Percentiles rank a stretch among this genome's conserved stretches.
Evolutionary conservation across 2,113 vertebrate species (phyloP).

Genomic region (Antigone vipio): DNA sequence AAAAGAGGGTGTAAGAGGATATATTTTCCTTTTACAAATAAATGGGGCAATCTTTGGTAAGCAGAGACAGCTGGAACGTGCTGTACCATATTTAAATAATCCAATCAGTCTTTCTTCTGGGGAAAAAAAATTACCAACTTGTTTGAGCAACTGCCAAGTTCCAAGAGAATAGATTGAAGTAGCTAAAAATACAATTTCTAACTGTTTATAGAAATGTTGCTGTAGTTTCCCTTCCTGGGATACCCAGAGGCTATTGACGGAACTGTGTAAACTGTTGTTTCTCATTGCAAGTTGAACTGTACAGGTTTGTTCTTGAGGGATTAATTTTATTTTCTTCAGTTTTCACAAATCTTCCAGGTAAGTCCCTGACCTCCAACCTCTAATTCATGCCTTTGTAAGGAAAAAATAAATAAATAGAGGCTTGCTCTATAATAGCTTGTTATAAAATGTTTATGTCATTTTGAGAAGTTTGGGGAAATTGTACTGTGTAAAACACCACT

Average conservation of each 20-base stretch:
- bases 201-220: conserved; percentile 34
- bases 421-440: background rate
- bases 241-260: background rate
- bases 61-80: background rate
- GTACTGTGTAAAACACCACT: background rate
- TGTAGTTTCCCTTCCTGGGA: conserved; percentile 28
- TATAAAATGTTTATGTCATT: conserved; percentile 1
- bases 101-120: conserved; percentile 1
- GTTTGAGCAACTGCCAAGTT: conserved; percentile 28
- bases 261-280: background rate
- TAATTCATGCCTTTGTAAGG: background rate
- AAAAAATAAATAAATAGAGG: background rate
- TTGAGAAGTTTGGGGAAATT: background rate
- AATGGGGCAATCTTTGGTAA: background rate
- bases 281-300: background rate
- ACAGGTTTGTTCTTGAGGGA: background rate
- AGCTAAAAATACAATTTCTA: conserved; percentile 47
- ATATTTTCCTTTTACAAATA: background rate
- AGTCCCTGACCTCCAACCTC: background rate
- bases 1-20: background rate
- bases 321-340: background rate
- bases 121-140: background rate
- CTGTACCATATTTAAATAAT: background rate
- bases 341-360: background rate
- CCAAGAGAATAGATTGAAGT: conserved; percentile 44